Evolutionary conservation across 2,113 vertebrate genomes (phyloP).

Genomic region (Hippocampus mohnikei): DNA sequence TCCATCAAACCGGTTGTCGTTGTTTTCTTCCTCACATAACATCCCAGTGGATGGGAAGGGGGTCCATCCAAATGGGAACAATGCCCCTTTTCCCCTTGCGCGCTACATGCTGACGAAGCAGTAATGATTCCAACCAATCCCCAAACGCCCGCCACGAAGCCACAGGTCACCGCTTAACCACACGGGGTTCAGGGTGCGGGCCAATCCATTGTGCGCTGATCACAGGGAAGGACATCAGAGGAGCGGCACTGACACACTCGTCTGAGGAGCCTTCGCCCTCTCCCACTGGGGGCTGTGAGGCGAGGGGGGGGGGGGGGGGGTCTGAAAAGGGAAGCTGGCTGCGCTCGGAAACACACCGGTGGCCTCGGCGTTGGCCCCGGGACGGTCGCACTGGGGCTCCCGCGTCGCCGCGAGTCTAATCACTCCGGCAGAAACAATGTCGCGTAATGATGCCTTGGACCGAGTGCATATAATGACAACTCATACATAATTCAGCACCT

Average conservation of each 20-base stretch:
- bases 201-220: constrained; percentile 75
- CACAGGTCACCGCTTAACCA: constrained; percentile 72
- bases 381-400: constrained; percentile 86
- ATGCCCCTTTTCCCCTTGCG: constrained; percentile 37
- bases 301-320: constrained; percentile 60
- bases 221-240: constrained; percentile 83
- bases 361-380: constrained; percentile 80
- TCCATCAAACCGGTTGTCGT: background rate
- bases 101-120: constrained; percentile 68
- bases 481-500: constrained; percentile 99
- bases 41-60: constrained; percentile 24
- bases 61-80: constrained; percentile 31
- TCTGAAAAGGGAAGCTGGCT: constrained; percentile 84
- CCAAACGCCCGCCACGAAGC: constrained; percentile 42
- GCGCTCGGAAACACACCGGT: constrained; percentile 89
- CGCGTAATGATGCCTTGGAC: constrained; percentile 99
- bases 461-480: constrained; percentile 99
- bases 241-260: constrained; percentile 88
- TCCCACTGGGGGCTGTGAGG: constrained; percentile 75
- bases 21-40: constrained; percentile 33
- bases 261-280: constrained; percentile 84
- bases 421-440: constrained; percentile 99
- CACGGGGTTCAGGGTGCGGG: constrained; percentile 60
- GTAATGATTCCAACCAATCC: constrained; percentile 66
- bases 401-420: constrained; percentile 90